Percentiles rank a stretch among this genome's conserved stretches.
These are phyloP conservation scores for Bombus breviceps DNA, from an alignment of 1,140 invertebrate species.

Conservation along the genomic window DNA sequence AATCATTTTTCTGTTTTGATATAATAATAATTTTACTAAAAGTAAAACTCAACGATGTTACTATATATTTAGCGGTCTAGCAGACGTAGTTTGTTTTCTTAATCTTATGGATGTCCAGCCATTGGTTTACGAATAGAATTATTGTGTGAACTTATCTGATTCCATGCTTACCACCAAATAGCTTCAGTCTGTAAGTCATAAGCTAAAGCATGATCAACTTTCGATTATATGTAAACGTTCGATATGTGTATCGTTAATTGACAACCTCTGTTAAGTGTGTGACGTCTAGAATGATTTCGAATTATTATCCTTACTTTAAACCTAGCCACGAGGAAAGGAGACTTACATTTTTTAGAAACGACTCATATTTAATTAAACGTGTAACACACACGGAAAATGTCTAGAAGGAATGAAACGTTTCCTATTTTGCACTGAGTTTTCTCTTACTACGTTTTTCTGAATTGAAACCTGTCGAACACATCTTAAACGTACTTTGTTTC, in stretches of 20 bases:
- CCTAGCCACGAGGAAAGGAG: no score
- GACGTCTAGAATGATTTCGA: not conserved
- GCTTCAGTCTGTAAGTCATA: conserved; percentile 79
- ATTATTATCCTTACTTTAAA: not conserved
- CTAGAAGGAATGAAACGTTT: conserved; percentile 11
- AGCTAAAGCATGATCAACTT: conserved; percentile 72
- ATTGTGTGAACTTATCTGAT: conserved; percentile 75
- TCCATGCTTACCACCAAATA: conserved; percentile 78
- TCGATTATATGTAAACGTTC: conserved; percentile 54
- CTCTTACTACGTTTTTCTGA: not conserved
- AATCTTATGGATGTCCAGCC: conserved; percentile 31
- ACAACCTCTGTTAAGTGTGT: conserved; percentile 25
- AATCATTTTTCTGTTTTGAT: not conserved
- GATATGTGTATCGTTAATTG: conserved; percentile 39
- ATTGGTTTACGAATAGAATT: conserved; percentile 59
- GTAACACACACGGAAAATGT: not conserved
- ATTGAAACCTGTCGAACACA: not conserved
- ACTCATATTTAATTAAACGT: not conserved
- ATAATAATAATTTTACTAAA: not conserved
- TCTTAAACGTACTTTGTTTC: conserved; percentile 2
- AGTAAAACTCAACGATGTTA: not conserved
- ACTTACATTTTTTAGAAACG: not conserved
- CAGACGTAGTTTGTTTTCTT: conserved; percentile 1
- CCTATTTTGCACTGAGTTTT: conserved; percentile 18
- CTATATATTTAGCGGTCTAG: not conserved